Evolutionary conservation across 2,888 invertebrate species (phyloP).

Genomic region (Pseudococcus viburni): DNA sequence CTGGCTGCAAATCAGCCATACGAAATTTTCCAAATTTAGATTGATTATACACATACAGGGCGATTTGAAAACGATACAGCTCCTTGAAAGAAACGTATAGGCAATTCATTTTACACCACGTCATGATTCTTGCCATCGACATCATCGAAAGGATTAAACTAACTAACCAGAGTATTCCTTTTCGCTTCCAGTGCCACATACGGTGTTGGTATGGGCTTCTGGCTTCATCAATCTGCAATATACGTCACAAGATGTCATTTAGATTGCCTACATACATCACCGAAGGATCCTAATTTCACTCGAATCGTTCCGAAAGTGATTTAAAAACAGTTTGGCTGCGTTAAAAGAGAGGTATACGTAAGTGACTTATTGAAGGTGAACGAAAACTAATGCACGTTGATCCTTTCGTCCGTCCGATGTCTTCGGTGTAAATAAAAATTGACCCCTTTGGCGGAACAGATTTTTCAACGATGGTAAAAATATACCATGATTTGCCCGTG

Average conservation of each 20-base stretch:
- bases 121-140: not conserved
- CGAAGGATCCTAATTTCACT: not conserved
- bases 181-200: not conserved
- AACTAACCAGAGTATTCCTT: not conserved
- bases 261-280: slow-evolving; percentile 19
- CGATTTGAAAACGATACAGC: not conserved
- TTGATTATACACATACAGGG: not conserved
- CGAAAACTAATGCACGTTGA: not conserved
- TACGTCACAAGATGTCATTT: not conserved
- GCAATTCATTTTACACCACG: slow-evolving; percentile 4
- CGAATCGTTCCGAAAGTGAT: not conserved
- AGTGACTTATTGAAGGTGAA: not conserved
- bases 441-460: not conserved
- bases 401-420: not conserved
- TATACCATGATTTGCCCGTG: not conserved
- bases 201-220: not conserved
- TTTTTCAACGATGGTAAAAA: not conserved
- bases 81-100: not conserved
- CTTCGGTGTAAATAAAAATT: not conserved
- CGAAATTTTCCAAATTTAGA: not conserved
- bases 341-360: not conserved
- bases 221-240: slow-evolving; percentile 8
- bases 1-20: too few species aligned
- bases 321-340: not conserved
- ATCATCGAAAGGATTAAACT: not conserved